phyloP scores from a whole-genome alignment of 2,888 invertebrate genomes.

The Clunio marinus region DNA sequence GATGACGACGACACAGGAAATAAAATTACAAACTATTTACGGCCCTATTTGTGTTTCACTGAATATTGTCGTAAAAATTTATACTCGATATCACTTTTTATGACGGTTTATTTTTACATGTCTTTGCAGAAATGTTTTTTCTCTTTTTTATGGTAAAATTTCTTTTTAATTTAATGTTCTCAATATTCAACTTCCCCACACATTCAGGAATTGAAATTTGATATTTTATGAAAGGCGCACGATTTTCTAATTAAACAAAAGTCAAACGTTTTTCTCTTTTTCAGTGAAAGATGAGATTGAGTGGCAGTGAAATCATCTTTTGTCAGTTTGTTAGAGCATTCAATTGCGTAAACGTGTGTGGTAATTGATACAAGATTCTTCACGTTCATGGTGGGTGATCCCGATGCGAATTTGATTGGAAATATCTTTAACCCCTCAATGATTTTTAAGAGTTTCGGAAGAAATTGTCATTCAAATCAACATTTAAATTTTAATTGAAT shows the following conservation, averaged over 20 bases:
- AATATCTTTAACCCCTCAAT: background rate
- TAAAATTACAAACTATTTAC: constrained; percentile 40
- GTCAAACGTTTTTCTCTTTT: constrained; percentile 1
- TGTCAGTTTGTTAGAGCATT: constrained; percentile 1
- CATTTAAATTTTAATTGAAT: background rate
- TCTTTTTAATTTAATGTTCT: constrained; percentile 28
- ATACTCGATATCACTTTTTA: constrained; percentile 18
- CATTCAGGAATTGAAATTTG: constrained; percentile 13
- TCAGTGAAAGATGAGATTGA: constrained; percentile 5
- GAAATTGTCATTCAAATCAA: too few relatives aligned
- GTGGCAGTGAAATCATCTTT: background rate
- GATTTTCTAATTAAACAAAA: constrained; percentile 34
- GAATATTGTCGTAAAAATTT: constrained; percentile 21
- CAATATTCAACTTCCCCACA: background rate
- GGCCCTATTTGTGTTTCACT: constrained; percentile 13
- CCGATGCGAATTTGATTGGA: background rate
- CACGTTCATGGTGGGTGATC: background rate
- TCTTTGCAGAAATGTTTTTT: constrained; percentile 16
- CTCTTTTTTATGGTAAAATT: background rate
- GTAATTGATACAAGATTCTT: constrained; percentile 12
- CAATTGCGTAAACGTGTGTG: constrained; percentile 25
- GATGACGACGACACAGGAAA: constrained; percentile 13
- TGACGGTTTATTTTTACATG: constrained; percentile 9
- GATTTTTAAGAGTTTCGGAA: background rate
- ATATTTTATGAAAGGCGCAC: constrained; percentile 27